A percentile compares a stretch with the other conserved stretches of the same genome.
These are phyloP conservation scores for Cataglyphis cursor DNA, from an alignment of 2,888 invertebrate genomes.

Conservation along the genomic window DNA sequence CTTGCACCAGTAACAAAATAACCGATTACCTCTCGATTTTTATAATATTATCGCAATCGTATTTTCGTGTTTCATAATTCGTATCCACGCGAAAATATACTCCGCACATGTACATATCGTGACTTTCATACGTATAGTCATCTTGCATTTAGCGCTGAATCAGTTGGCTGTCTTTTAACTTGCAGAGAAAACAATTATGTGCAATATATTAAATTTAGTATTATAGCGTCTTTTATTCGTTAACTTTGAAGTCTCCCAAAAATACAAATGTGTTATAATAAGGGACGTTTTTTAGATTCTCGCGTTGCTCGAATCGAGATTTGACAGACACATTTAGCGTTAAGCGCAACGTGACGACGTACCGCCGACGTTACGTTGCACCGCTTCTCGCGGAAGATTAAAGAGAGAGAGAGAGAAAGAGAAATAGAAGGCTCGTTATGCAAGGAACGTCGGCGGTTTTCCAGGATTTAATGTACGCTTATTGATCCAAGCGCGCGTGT, in stretches of 20 bases:
- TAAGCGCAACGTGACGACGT: constrained; percentile 3
- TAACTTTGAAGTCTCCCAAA: neutral
- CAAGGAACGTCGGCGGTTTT: constrained; percentile 28
- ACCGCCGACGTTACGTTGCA: neutral
- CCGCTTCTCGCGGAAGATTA: neutral
- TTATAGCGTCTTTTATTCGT: neutral
- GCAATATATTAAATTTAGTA: neutral
- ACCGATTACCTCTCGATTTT: constrained; percentile 65
- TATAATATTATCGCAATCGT: neutral
- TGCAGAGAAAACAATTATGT: neutral
- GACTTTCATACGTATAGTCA: constrained; percentile 8
- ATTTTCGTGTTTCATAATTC: constrained; percentile 33
- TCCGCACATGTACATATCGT: constrained; percentile 33
- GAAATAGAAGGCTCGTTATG: neutral
- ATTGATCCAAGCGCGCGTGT: neutral
- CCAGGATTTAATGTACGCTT: neutral
- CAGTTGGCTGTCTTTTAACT: neutral
- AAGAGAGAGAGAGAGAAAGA: no score
- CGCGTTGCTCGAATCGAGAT: neutral
- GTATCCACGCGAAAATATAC: constrained; percentile 33
- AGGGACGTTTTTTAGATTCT: neutral
- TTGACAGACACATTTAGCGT: constrained; percentile 12
- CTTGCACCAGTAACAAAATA: constrained; percentile 74
- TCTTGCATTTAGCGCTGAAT: constrained; percentile 29
- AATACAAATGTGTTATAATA: neutral